These are phyloP conservation scores for Rhinophrynus dorsalis DNA, from an alignment of 2,797 vertebrate species.

Conservation along the genomic window DNA sequence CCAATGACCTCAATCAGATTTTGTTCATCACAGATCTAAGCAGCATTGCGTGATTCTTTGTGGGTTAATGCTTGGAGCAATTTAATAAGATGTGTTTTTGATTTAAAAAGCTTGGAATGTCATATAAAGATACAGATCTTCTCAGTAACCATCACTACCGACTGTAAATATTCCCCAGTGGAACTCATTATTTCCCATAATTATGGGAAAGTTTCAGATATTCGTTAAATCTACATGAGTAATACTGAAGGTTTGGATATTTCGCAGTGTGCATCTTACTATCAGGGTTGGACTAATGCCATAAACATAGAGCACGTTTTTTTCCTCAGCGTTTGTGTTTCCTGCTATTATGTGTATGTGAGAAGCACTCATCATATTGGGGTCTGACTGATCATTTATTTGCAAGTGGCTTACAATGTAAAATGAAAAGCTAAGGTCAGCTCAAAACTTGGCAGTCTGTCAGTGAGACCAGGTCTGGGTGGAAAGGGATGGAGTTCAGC, in stretches of 20 bases:
- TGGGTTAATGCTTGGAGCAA: neutral
- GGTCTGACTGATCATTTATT: constrained; percentile 10
- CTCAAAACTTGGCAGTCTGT: constrained; percentile 26
- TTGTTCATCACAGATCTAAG: too few relatives aligned
- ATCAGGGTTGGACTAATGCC: constrained; percentile 7
- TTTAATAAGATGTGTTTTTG: constrained; percentile 7
- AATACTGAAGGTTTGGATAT: neutral
- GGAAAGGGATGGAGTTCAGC: constrained; percentile 37
- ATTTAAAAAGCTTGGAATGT: constrained; percentile 27
- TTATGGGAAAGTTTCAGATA: constrained; percentile 39
- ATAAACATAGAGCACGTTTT: neutral
- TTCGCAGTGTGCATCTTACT: neutral
- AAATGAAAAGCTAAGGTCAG: constrained; percentile 23
- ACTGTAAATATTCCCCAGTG: constrained; percentile 22
- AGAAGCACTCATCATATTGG: neutral
- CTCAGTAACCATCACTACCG: constrained; percentile 19
- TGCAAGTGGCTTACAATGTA: neutral
- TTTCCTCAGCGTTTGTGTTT: neutral
- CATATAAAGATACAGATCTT: constrained; percentile 19
- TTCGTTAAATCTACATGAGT: constrained; percentile 13
- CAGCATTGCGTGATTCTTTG: too few relatives aligned
- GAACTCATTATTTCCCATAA: constrained; percentile 19
- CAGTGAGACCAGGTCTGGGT: constrained; percentile 17
- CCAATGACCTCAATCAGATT: too few relatives aligned
- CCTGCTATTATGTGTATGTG: constrained; percentile 6